Evolutionary conservation across 2,888 invertebrate genomes (phyloP).

Genomic region (Cantharis flavilabris): DNA sequence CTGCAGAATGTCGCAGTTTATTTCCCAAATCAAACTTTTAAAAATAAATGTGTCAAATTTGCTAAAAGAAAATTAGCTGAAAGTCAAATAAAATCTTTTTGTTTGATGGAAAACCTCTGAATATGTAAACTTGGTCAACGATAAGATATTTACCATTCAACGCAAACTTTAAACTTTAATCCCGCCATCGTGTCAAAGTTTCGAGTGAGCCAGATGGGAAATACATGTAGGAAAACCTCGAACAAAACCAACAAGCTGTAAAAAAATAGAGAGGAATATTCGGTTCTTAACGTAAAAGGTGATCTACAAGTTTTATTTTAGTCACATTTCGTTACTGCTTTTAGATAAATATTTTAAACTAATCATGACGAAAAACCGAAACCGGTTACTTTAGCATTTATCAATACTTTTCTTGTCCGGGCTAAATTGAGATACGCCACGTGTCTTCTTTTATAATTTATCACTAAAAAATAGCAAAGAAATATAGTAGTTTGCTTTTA

Average conservation of each 20-base stretch:
- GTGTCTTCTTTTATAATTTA: constrained; percentile 19
- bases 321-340: not conserved
- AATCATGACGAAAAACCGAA: not conserved
- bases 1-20: not conserved
- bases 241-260: constrained; percentile 1
- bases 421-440: constrained; percentile 13
- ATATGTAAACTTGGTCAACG: constrained; percentile 31
- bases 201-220: constrained; percentile 31
- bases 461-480: constrained; percentile 13
- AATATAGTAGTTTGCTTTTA: constrained; percentile 17
- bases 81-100: not conserved
- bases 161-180: constrained; percentile 23
- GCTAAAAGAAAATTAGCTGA: not conserved
- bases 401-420: constrained; percentile 7
- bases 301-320: not conserved
- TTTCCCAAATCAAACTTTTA: not conserved
- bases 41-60: not conserved
- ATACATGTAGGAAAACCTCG: constrained; percentile 24
- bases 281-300: not conserved
- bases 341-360: not conserved
- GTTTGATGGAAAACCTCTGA: constrained; percentile 16
- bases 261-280: not conserved
- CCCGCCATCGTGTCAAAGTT: constrained; percentile 25
- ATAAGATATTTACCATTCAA: constrained; percentile 31
- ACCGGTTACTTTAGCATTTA: not conserved